These are phyloP conservation scores for Bucco capensis DNA, from an alignment of 2,113 vertebrate genomes.

Conservation along the genomic window DNA sequence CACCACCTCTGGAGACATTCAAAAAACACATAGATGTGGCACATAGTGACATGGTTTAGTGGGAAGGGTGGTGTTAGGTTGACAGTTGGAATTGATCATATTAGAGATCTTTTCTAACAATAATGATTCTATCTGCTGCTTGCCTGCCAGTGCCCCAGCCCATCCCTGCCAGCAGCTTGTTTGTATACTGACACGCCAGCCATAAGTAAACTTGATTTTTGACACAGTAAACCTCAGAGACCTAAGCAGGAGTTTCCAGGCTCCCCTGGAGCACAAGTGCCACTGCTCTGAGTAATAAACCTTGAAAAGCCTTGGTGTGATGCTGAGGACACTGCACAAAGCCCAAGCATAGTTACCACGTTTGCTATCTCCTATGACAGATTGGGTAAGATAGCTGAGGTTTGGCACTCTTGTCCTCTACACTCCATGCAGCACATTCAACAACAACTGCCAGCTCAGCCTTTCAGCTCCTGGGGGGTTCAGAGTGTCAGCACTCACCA, in stretches of 20 bases:
- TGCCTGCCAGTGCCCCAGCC: fast-evolving
- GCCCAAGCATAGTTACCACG: not conserved
- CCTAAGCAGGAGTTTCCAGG: not conserved
- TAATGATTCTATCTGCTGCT: not conserved
- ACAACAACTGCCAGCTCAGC: not conserved
- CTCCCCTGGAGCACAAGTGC: not conserved
- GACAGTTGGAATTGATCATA: too few relatives aligned
- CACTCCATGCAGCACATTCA: not conserved
- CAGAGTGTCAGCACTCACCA: not conserved
- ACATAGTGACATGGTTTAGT: too few relatives aligned
- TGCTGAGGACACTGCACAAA: not conserved
- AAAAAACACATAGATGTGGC: too few relatives aligned
- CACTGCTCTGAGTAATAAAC: not conserved
- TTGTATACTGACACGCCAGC: not conserved
- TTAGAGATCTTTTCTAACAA: too few relatives aligned
- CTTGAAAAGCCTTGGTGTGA: not conserved
- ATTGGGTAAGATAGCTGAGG: not conserved
- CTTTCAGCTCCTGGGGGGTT: fast-evolving
- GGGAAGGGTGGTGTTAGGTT: too few relatives aligned
- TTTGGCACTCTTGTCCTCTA: not conserved
- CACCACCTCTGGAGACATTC: too few relatives aligned
- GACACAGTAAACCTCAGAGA: not conserved
- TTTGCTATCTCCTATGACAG: not conserved
- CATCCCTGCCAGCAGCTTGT: not conserved
- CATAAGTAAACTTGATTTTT: not conserved